Evolutionary conservation across 1,140 invertebrate genomes (phyloP).

Genomic region (Dendroctonus ponderosae): DNA sequence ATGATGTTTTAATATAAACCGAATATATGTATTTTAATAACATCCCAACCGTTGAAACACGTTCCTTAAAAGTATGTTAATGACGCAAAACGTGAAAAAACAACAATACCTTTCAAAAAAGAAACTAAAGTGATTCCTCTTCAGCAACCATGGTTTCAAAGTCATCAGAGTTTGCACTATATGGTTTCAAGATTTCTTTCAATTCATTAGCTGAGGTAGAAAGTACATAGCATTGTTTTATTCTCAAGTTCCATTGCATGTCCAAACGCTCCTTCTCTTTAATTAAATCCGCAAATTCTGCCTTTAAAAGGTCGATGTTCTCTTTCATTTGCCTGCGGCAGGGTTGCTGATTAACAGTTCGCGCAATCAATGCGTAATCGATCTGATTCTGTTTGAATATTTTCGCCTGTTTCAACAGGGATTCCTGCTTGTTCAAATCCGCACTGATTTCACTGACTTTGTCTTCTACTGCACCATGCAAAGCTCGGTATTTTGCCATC

Average conservation of each 20-base stretch:
- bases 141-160: background rate
- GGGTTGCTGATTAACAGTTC: constrained; percentile 1
- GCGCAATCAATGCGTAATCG: constrained; percentile 1
- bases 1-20: background rate
- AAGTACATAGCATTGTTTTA: constrained; percentile 15
- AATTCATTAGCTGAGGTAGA: constrained; percentile 7
- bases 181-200: constrained; percentile 1
- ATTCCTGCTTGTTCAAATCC: constrained; percentile 8
- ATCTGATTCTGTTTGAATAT: constrained; percentile 5
- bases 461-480: background rate
- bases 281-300: background rate
- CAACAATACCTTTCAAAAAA: background rate
- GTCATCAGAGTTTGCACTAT: background rate
- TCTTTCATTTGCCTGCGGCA: background rate
- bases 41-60: background rate
- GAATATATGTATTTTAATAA: background rate
- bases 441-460: background rate
- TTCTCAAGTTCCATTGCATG: constrained; percentile 1
- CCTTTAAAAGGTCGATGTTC: background rate
- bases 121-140: background rate
- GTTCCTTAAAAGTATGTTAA: background rate
- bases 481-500: background rate
- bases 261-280: constrained; percentile 4
- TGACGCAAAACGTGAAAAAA: background rate
- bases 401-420: background rate